Evolutionary conservation across 2,888 invertebrate genomes (phyloP), one percentile per base, ranked within the genome.

Genomic region (Stictocephala bisonia): DNA sequence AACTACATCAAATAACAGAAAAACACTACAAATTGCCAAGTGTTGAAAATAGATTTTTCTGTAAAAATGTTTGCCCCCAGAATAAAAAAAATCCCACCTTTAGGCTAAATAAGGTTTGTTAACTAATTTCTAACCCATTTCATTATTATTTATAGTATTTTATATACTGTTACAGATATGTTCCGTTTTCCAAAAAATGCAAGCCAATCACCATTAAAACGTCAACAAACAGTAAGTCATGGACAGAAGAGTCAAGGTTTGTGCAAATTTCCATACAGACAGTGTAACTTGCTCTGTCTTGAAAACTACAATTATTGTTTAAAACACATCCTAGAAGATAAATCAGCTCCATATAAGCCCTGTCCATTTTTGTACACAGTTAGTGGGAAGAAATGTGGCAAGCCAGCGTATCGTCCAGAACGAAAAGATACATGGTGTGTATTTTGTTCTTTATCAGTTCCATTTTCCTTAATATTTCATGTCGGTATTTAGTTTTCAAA

Each of bases 241-340:
- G 15, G 26, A 6, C 9, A 15, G 7, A 60, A 60, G 24, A 31
- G 31, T 24, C 60, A 58, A 50, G 73, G 64, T 9, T 18, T 70
- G 0, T 73, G 73, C 40, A 73, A 74, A 24, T 77, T 31, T 86
- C 87, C 0, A 92, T 90, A 80, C n/a, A 67, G 77, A 24, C 89
- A 90, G 72, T 94, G 94, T 78, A 86, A 87, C 0, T 87, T 90
- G 27, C 87, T 90, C 0, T 88, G 90, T 51, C 82, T 95, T 0
- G 88, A 92, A 7, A 92, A 91, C 0, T 91, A 91, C 76, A 88
- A 89, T 74, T 94, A 90, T 83, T 97, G 97, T 82, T 86, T 89
- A 3, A 87, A 91, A 2, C 97, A 97, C 80, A 94, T 97, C 76
- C 85, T 96, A 64, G 89, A 91, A 79, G 97, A 97, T 83, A 88